Base-by-base conservation (phyloP, 2,888 invertebrate species). In the Cryptocephalus primarius region DNA sequence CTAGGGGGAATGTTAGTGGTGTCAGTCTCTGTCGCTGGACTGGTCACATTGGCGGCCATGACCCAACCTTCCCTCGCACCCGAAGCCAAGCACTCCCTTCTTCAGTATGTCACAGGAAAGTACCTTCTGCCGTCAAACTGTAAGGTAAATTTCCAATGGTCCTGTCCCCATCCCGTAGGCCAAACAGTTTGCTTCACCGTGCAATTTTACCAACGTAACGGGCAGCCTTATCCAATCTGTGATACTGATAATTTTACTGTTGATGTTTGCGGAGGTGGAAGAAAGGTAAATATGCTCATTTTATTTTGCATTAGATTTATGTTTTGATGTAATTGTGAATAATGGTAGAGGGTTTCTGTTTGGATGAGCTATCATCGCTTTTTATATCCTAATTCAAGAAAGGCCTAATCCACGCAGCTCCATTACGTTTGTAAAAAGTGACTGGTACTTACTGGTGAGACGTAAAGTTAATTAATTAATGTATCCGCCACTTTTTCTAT, bases 141-240 rank as follows among this genome's bases (percentile, higher is more conserved):
- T 67, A 83, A 79, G 69, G 85, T 88, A 55, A 79, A 81, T 57
- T 94, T 93, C 78, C 88, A 90, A 60, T 94, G 93, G 93, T 79
- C 82, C 50, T 92, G 92, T 70, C 92, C 92, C 12, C 84, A 88
- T 61, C 74, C 81, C 10, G 94, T 94, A 22, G 94, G 93, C 39
- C 88, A 85, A 68, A 91, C 91, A 33, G 88, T 92, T 79, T 88
- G 88, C 66, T 93, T 94, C 72, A 85, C 83, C 47, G 87, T 93
- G 57, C 76, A 86, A 75, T 92, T 92, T 75, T 91, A 80, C 74
- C 91, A 92, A 72, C 82, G 91, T 54, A 93, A 93, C 70, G 91
- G 93, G 22, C 88, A 90, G 67, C 89, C 93, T 55, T 94, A 93
- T 76, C 92, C 92, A 56, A 86, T 94, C 67, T 91, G 91, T 72